phyloP scores from a whole-genome alignment of 2,113 vertebrate species.

The Colinus virginianus region DNA sequence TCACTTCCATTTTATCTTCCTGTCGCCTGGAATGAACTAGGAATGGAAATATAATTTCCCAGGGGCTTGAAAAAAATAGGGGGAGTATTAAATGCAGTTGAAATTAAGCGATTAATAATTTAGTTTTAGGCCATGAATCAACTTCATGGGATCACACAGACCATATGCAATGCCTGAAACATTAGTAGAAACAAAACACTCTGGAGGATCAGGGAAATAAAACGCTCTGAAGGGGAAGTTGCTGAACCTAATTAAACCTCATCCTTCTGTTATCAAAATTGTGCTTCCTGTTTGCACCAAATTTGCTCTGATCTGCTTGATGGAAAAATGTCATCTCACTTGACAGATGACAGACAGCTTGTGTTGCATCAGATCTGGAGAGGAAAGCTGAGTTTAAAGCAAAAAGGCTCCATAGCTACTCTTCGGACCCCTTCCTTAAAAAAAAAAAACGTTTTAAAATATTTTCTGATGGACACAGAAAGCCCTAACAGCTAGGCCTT shows the following conservation, averaged over 20 bases:
- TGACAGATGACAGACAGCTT: slow-evolving; percentile 73
- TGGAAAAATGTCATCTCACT: slow-evolving; percentile 53
- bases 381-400: slow-evolving; percentile 63
- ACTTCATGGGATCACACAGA: slow-evolving; percentile 76
- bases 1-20: slow-evolving; percentile 81
- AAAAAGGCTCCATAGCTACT: slow-evolving; percentile 35
- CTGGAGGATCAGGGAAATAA: slow-evolving; percentile 42
- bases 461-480: slow-evolving; percentile 57
- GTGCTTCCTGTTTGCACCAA: slow-evolving; percentile 67
- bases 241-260: slow-evolving; percentile 79
- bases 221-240: slow-evolving; percentile 64
- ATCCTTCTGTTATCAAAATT: slow-evolving; percentile 67
- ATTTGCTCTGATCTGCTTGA: slow-evolving; percentile 67
- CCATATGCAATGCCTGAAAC: slow-evolving; percentile 70
- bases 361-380: slow-evolving; percentile 53
- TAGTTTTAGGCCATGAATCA: slow-evolving; percentile 90
- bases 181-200: slow-evolving; percentile 70
- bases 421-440: neutral
- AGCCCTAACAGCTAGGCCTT: slow-evolving; percentile 61
- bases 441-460: slow-evolving; percentile 7
- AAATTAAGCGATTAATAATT: slow-evolving; percentile 99
- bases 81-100: slow-evolving; percentile 83
- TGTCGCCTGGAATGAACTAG: slow-evolving; percentile 78
- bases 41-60: slow-evolving; percentile 86
- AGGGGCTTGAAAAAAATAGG: slow-evolving; percentile 82